Conservation (phyloP, 2,113 vertebrate species). For the Rhinoderma darwinii region DNA sequence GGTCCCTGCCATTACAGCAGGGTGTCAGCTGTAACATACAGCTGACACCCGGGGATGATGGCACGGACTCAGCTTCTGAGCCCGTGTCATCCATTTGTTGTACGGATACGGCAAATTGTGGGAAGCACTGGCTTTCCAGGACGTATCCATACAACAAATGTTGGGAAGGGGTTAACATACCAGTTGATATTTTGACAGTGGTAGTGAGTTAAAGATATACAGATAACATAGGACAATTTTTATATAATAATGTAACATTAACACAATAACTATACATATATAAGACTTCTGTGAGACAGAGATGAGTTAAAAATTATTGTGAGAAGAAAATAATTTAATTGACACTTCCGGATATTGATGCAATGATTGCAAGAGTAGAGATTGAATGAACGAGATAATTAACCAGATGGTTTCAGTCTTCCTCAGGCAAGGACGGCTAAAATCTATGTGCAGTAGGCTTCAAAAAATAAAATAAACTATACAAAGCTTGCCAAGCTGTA, state of each 20-base stretch:
- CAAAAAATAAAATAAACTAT: background rate
- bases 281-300: background rate
- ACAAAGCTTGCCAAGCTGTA: background rate
- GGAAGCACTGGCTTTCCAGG: too few relatives aligned
- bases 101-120: too few relatives aligned
- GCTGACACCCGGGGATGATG: too few relatives aligned
- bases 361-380: conserved; percentile 1
- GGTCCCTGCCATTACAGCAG: too few relatives aligned
- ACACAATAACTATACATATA: background rate
- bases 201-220: background rate
- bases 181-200: too few relatives aligned
- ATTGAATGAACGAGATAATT: conserved; percentile 51
- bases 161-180: too few relatives aligned
- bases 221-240: background rate
- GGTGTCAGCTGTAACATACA: too few relatives aligned
- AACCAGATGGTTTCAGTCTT: conserved; percentile 72
- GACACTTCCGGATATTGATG: conserved; percentile 19
- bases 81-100: too few relatives aligned
- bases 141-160: too few relatives aligned
- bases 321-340: conserved; percentile 9
- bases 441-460: conserved; percentile 50
- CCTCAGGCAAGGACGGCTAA: conserved; percentile 57
- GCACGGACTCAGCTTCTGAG: too few relatives aligned
- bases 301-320: background rate
- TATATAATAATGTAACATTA: background rate